A percentile compares a stretch with the other conserved stretches of the same genome.
These are phyloP conservation scores for Mallotus villosus DNA, from an alignment of 2,797 vertebrate species.

Conservation along the genomic window DNA sequence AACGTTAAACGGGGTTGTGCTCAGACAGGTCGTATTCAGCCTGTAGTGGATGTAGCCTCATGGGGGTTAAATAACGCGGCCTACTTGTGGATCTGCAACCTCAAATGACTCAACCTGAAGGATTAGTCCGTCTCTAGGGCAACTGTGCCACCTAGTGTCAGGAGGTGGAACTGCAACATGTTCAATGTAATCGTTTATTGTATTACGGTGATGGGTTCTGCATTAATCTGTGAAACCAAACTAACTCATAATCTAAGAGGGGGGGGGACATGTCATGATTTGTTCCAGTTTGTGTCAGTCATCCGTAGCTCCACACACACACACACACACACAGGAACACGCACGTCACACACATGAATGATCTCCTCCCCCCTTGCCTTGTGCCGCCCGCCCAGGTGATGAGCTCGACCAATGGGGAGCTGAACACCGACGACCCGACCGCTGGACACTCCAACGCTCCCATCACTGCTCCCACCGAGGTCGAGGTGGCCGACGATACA, in stretches of 20 bases:
- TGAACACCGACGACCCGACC: slow-evolving; percentile 94
- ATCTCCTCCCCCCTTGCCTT: background rate
- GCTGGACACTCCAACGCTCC: slow-evolving; percentile 97
- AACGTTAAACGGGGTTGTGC: background rate
- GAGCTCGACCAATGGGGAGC: slow-evolving; percentile 96
- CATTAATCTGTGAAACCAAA: background rate
- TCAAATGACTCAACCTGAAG: background rate
- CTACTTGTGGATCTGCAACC: background rate
- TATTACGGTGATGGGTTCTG: background rate
- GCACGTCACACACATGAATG: background rate
- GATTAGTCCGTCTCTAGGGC: slow-evolving; percentile 33
- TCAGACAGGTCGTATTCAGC: too few relatives aligned
- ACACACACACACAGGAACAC: too few relatives aligned
- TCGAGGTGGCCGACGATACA: slow-evolving; percentile 95
- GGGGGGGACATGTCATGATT: background rate
- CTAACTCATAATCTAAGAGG: background rate
- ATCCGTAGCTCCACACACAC: background rate
- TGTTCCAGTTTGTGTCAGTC: background rate
- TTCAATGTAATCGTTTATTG: background rate
- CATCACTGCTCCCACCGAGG: slow-evolving; percentile 93
- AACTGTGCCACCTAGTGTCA: slow-evolving; percentile 63
- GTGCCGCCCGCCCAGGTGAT: slow-evolving; percentile 79
- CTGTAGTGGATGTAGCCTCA: background rate
- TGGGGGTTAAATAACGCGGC: background rate
- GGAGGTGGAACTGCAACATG: slow-evolving; percentile 42